Base-by-base conservation (phyloP, 2,797 vertebrate species). In the Alcedo atthis region DNA sequence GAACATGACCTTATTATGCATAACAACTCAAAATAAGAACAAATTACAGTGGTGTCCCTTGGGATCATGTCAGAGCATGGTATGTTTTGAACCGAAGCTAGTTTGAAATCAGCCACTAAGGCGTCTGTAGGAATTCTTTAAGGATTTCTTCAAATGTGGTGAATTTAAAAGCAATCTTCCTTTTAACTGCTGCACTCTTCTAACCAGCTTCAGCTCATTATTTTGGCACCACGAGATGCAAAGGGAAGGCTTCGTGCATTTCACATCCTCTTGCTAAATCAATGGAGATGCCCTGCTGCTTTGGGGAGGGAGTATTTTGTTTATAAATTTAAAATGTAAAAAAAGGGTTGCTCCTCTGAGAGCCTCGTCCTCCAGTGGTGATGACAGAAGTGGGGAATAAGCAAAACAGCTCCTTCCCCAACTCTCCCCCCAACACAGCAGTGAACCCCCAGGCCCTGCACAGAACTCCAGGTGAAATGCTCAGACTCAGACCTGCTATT, bases 1-100 rank as follows among this genome's bases (percentile, higher is more conserved):
- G 90, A 96, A 95, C 63, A 46, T 62, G 94, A 96, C 85, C 93
- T 92, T 94, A 37, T 94, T 93, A 92, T 78, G 85, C 76, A 59
- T 12, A 92, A 92, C 66, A 95, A 94, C 89, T 96, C 92, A 92
- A 97, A 97, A 96, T 55, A 85, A 96, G 92, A 94, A 93, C 74
- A 95, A 96, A 89, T 69, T 6, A 37, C 61, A 54, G 61, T 26
- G 40, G 79, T 77, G 20, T 88, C 91, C 85, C 93, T 73, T 67
- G 91, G 91, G 79, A 89, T 64, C 75, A 73, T 12, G 40, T 81
- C 90, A 96, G 89, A 95, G 82, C 3, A 78, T 49, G 87, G 61
- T 92, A 32, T 69, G 51, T 87, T 95, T 93, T 94, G 84, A 90
- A 81, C 75, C 57, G 67, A 88, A 92, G 95, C 89, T 81, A 35